Conservation (phyloP, 2,113 vertebrate genomes). For the Pyrgilauda ruficollis region DNA sequence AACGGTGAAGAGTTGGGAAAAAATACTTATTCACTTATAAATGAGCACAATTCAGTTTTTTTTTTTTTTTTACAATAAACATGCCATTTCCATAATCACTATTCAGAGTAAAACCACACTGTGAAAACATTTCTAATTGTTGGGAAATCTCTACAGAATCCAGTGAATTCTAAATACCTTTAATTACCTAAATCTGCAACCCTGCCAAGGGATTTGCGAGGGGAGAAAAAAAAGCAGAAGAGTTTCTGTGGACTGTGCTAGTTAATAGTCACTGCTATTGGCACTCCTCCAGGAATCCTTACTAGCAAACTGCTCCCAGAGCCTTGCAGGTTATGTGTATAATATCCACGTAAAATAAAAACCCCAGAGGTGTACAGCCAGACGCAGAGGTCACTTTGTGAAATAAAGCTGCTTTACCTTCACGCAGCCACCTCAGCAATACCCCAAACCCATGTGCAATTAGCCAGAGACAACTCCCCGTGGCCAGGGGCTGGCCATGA, state of each 20-base stretch:
- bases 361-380: not conserved
- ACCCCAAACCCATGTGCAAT: not conserved
- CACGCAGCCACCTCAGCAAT: too few relatives aligned
- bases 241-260: not conserved
- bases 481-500: not conserved
- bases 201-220: conserved; percentile 30
- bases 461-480: not conserved
- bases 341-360: not conserved
- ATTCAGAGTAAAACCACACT: not conserved
- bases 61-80: not conserved
- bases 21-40: not conserved
- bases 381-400: not conserved
- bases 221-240: not conserved
- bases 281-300: not conserved
- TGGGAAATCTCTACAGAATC: conserved; percentile 22
- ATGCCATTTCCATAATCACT: conserved; percentile 5
- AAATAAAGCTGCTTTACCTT: not conserved
- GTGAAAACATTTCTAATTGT: conserved; percentile 27
- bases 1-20: not conserved
- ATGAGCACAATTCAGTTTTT: not conserved
- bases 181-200: conserved; percentile 35
- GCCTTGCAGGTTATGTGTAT: not conserved
- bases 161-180: conserved; percentile 36
- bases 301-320: not conserved
- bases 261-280: not conserved